Conservation (phyloP, 2,797 vertebrate species). For the Mormyrus proboscirostris region DNA sequence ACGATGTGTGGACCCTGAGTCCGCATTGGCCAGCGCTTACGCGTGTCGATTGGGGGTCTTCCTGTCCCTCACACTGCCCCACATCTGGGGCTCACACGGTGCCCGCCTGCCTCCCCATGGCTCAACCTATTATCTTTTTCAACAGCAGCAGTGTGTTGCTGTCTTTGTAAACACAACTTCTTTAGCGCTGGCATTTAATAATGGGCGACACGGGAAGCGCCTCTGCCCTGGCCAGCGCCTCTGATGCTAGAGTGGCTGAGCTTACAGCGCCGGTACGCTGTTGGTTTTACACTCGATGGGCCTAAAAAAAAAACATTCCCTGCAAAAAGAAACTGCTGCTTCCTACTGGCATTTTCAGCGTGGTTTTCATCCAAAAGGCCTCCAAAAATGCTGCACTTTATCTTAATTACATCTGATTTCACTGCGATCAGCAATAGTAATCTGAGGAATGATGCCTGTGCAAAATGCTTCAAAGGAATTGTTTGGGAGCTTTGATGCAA, state of each 20-base stretch:
- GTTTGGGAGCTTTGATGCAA: neutral
- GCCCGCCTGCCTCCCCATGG: neutral
- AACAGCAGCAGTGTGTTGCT: slow-evolving; percentile 57
- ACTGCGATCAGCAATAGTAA: neutral
- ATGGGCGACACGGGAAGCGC: slow-evolving; percentile 69
- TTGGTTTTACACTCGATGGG: neutral
- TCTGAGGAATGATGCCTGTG: neutral
- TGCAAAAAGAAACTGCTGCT: neutral
- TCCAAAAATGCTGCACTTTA: neutral
- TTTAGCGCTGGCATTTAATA: slow-evolving; percentile 65
- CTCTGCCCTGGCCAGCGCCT: slow-evolving; percentile 53
- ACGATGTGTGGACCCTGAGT: neutral
- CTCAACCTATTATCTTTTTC: slow-evolving; percentile 54
- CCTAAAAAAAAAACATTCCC: neutral
- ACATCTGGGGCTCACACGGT: neutral
- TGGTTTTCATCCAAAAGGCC: neutral
- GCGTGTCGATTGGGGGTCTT: neutral
- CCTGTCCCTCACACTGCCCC: neutral
- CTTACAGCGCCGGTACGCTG: neutral
- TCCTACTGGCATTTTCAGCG: neutral
- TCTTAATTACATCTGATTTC: slow-evolving; percentile 17
- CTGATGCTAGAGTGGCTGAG: neutral
- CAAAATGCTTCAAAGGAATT: neutral
- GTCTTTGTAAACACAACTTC: slow-evolving; percentile 65
- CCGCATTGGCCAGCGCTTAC: neutral